Conservation (phyloP, 2,797 vertebrate species). For the Vespertilio murinus region DNA sequence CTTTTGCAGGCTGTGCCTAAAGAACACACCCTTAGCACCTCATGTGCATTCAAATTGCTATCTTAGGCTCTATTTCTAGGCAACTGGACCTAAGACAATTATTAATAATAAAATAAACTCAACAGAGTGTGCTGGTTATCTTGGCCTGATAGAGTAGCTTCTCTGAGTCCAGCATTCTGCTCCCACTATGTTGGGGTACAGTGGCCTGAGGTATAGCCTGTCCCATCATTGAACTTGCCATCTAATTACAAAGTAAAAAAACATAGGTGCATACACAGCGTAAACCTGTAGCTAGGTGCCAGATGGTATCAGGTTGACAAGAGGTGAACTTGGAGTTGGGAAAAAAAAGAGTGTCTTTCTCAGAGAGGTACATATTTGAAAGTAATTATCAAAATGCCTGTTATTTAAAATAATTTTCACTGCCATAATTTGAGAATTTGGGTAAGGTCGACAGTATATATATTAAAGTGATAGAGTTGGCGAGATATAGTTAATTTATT, state of each 20-base stretch:
- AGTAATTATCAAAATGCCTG: conserved; percentile 1
- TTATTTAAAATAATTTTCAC: conserved; percentile 8
- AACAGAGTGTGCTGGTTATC: background rate
- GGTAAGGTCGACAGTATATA: background rate
- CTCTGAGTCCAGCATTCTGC: background rate
- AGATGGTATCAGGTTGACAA: background rate
- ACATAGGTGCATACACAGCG: background rate
- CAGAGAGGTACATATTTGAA: background rate
- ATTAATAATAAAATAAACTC: conserved; percentile 4
- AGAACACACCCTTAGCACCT: background rate
- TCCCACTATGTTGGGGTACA: background rate
- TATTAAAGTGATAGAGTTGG: background rate
- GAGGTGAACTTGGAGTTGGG: background rate
- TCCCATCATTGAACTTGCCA: background rate
- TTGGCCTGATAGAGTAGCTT: background rate
- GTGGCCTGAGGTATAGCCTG: background rate
- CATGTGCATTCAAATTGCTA: background rate
- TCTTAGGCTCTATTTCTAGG: background rate
- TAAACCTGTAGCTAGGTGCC: background rate
- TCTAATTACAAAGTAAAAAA: background rate
- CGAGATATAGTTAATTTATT: background rate
- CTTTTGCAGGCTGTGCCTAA: background rate
- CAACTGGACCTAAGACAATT: background rate
- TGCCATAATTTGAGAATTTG: background rate
- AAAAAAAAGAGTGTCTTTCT: background rate